Base-by-base conservation (phyloP, 2,797 vertebrate genomes). In the Anabas testudineus region DNA sequence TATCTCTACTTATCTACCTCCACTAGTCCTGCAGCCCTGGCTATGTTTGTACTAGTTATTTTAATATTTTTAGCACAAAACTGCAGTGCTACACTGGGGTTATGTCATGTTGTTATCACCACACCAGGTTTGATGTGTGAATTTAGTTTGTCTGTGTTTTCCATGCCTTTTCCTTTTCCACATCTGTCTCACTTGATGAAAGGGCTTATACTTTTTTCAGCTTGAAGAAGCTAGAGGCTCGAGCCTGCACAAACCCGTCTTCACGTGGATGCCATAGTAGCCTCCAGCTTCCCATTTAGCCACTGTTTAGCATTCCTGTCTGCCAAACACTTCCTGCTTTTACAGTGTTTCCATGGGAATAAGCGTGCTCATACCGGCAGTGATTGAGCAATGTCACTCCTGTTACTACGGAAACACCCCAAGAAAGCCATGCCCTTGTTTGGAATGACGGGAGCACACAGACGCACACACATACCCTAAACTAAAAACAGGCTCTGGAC, bases 271-370 rank as follows among this genome's bases (percentile, higher is more conserved):
- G 74, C 61, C 59, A 34, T 76, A 71, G 76, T 80, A 80, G 72
- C 65, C 48, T 19, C 16, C 36, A 15, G 56, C 47, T 30, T 59
- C 32, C 54, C 52, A 68, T 76, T 80, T 66, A 61, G 49, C 32
- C 16, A 28, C 71, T 67, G 57, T 67, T 83, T 51, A 78, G 71
- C 78, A 86, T 86, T 88, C 84, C 80, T 88, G 64, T 78, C 74
- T 59, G 62, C 74, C 55, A 46, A 81, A 86, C 83, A 69, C 65
- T 81, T 86, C 82, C 76, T 88, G 76, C 80, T 87, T 87, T 84
- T 47, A 49, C 55, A 55, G 52, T 41, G 80, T 89, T 87, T 51
- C 78, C 56, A 54, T 74, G 56, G 82, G 36, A 68, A 87, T 53
- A 76, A 77, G 71, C 84, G 74, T 76, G 76, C 70, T 80, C 76